Percentiles rank a stretch among this genome's conserved stretches.
phyloP scores from a whole-genome alignment of 1,140 invertebrate species.

The Rhynchophorus ferrugineus region DNA sequence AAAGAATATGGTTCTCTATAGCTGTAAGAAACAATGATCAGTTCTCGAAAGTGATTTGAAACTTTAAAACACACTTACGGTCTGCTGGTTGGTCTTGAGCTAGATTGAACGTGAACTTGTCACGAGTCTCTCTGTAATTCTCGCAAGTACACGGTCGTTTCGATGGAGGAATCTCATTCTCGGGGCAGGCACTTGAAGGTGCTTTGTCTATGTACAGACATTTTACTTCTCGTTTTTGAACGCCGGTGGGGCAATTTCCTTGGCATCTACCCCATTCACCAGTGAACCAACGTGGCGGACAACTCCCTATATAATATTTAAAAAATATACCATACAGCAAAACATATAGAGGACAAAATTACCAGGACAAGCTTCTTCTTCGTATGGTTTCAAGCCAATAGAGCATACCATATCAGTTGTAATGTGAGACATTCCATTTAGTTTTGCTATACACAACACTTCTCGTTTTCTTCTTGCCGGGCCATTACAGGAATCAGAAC shows the following conservation, averaged over 20 bases:
- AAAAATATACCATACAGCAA: not conserved
- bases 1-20: not conserved
- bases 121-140: conserved; percentile 18
- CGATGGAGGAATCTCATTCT: conserved; percentile 28
- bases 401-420: conserved; percentile 38
- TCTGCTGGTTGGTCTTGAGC: conserved; percentile 38
- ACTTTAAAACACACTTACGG: conserved; percentile 29
- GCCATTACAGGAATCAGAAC: conserved; percentile 39
- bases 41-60: not conserved
- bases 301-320: conserved; percentile 32
- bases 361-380: conserved; percentile 43
- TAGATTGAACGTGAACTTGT: conserved; percentile 27
- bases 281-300: conserved; percentile 50
- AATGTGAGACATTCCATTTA: conserved; percentile 34
- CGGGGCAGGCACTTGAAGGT: conserved; percentile 29
- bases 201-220: conserved; percentile 48
- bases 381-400: conserved; percentile 28
- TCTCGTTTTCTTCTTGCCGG: conserved; percentile 34
- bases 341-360: not conserved
- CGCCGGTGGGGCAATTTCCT: conserved; percentile 49
- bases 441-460: conserved; percentile 46
- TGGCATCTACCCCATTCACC: conserved; percentile 56
- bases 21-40: not conserved
- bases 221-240: conserved; percentile 51
- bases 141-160: conserved; percentile 35